Evolutionary conservation across 23 tunicate species (phyloP).

Genomic region (Styela plicata): DNA sequence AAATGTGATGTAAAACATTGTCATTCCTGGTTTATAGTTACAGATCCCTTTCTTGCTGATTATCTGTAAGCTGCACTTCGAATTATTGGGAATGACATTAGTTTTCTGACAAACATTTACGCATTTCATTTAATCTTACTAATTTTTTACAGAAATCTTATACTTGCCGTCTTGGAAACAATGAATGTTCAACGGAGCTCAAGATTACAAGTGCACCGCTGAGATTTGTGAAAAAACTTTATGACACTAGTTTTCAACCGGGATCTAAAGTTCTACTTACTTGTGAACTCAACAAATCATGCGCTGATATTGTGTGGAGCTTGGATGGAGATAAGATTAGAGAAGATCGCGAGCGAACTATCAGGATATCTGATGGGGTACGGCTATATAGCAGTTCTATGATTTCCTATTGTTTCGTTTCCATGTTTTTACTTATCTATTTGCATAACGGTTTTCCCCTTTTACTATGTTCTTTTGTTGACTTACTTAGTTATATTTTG

Average conservation of each 20-base stretch:
- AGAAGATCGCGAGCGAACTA: conserved; percentile 7
- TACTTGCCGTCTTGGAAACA: conserved; percentile 18
- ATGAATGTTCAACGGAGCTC: conserved; percentile 6
- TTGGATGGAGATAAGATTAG: conserved; percentile 5
- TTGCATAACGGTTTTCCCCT: no score
- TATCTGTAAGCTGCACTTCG: no score
- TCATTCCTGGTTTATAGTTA: no score
- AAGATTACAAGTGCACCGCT: conserved; percentile 17
- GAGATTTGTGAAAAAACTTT: conserved; percentile 26
- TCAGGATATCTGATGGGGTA: conserved; percentile 3
- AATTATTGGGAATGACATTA: no score
- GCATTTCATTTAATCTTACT: not conserved
- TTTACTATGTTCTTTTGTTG: no score
- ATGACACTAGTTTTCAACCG: conserved; percentile 23
- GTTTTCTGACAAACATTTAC: no score
- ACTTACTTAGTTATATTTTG: no score
- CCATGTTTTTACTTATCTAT: no score
- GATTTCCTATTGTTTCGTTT: no score
- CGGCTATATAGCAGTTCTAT: no score
- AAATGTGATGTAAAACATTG: no score
- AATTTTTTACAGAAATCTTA: conserved; percentile 6
- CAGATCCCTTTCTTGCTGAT: no score
- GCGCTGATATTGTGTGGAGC: conserved; percentile 23
- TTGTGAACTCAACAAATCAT: conserved; percentile 35
- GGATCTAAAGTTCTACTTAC: conserved; percentile 9